Conservation (phyloP, 2,113 vertebrate species). For the cat (Felis catus) region F.catus_Fca126_mat1.0 CM031416.1:100424501-100425000, state of each 20-base stretch:
- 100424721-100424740: constrained; percentile 44
- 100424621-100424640: background rate
- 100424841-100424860: background rate
- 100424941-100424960: background rate
- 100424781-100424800: constrained; percentile 10
- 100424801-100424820: constrained; percentile 14
- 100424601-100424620: background rate
- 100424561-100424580: background rate
- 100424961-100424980: background rate
- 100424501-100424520: background rate
- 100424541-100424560: background rate
- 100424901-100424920: constrained; percentile 14
- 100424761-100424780: constrained; percentile 30
- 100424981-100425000: background rate
- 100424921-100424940: background rate
- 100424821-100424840: background rate
- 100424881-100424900: background rate
- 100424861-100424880: background rate
- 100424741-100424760: constrained; percentile 51
- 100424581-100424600: background rate
- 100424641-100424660: background rate
- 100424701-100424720: constrained; percentile 2
- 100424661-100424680: background rate
- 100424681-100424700: background rate
- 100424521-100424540: background rate